Evolutionary conservation across 2,888 invertebrate species (phyloP), one percentile per base, ranked within the genome.

Genomic region (Erebia ligea): DNA sequence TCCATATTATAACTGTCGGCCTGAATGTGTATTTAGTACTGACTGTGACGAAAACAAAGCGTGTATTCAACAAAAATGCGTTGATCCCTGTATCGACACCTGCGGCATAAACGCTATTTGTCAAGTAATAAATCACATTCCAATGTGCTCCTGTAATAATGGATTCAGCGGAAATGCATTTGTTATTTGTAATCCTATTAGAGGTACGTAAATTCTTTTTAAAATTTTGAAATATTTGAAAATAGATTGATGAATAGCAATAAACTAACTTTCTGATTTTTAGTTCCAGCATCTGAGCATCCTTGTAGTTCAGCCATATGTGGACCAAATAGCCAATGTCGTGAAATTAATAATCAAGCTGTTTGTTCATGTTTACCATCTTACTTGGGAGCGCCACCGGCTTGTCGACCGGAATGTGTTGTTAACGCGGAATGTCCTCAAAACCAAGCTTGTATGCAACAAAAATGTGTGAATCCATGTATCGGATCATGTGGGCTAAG

Each of bases 11-110:
- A 95, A 95, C 70, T 97, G 97, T 81, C 94, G 96, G 70, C 97
- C 97, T 1, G 97, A 97, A 88, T 97, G 97, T 86, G 94, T 97
- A 21, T 94, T 95, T 66, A 97, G 96, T 84, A 95, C 95, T 1
- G 97, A 97, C 76, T 97, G 97, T 83, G 89, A 95, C 0, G 86
- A 94, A 72, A 91, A 94, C 77, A 95, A 94, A 79, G 96, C 97
- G 66, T 98, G 98, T 82, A 92, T 96, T 50, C 95, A 95, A 82
- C 95, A 95, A 80, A 96, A 96, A 89, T 97, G 97, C 84, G 85
- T 94, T 8, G 95, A 97, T 84, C 97, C 97, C 8, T 97, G 97
- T 78, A 91, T 94, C 54, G 95, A 95, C 71, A 95, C 95, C 17
- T 96, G 97, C 86, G 97, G 96, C 48, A 91, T 94, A 81, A 93